A percentile compares a stretch with the other conserved stretches of the same genome.
Conservation (phyloP, 2,797 vertebrate species). For the Balearica regulorum region DNA sequence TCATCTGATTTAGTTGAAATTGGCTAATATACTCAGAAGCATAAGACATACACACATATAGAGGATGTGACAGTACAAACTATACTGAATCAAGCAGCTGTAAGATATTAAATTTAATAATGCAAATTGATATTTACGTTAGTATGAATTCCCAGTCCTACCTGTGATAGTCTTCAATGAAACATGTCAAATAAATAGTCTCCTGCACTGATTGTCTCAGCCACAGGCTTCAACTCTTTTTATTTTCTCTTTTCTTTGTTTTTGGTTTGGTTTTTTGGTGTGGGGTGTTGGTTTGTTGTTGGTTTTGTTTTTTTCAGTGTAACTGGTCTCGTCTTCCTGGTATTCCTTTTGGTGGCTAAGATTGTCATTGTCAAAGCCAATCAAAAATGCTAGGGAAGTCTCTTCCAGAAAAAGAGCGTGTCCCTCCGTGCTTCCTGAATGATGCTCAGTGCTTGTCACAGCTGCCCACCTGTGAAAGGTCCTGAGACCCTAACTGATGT, state of each 20-base stretch:
- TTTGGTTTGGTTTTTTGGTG: no score
- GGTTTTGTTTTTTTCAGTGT: neutral
- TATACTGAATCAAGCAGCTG: neutral
- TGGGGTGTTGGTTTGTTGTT: no score
- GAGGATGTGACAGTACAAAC: neutral
- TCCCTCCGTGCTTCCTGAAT: neutral
- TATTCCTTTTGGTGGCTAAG: neutral
- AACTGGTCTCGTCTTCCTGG: neutral
- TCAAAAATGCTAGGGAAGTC: neutral
- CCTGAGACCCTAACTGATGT: neutral
- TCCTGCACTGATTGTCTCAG: neutral
- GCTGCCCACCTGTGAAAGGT: neutral
- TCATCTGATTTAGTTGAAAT: conserved; percentile 7
- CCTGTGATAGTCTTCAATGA: neutral
- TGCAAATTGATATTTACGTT: neutral
- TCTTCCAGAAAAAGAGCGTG: neutral
- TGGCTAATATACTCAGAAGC: neutral
- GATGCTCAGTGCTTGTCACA: neutral
- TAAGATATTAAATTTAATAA: neutral
- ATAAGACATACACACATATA: neutral
- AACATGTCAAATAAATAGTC: neutral
- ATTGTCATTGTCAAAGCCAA: neutral
- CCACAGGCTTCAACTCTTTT: neutral
- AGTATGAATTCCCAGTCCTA: neutral
- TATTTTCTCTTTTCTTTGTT: neutral